phyloP scores from a whole-genome alignment of 1,140 invertebrate genomes.

The Bombus pascuorum region DNA sequence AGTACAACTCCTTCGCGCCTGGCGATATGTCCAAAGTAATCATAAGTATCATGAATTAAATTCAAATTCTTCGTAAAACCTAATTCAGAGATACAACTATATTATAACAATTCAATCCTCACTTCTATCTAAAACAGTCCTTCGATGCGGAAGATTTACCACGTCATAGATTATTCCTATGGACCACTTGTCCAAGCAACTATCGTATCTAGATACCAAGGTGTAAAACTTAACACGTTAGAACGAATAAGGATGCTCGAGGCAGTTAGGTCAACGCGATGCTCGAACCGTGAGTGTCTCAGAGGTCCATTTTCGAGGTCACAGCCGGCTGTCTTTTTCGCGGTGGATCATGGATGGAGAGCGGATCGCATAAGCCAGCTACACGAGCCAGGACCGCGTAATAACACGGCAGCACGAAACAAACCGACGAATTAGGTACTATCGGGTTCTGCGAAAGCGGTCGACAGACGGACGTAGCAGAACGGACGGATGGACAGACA shows the following conservation, averaged over 20 bases:
- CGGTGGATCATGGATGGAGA: constrained; percentile 44
- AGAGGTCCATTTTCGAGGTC: constrained; percentile 56
- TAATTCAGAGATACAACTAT: too few species aligned
- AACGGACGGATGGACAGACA: constrained; percentile 61
- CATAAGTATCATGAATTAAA: not conserved
- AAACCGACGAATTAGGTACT: constrained; percentile 75
- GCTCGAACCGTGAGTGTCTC: constrained; percentile 26
- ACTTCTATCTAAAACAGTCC: fast-evolving
- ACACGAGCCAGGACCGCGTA: constrained; percentile 66
- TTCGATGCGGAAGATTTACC: not conserved
- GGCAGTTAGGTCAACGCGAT: not conserved
- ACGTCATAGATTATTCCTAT: too few species aligned
- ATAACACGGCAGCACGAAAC: constrained; percentile 77
- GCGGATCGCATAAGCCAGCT: constrained; percentile 47
- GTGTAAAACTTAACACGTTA: not conserved
- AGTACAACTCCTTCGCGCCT: not conserved
- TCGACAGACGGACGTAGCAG: constrained; percentile 68
- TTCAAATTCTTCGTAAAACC: not conserved
- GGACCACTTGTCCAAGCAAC: not conserved
- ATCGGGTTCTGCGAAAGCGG: constrained; percentile 71
- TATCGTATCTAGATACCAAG: not conserved
- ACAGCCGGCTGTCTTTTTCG: constrained; percentile 49
- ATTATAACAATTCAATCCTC: not conserved
- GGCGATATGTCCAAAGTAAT: not conserved
- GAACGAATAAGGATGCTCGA: not conserved